Evolutionary conservation across 2,113 vertebrate species (phyloP).

Genomic region (Psephotus haematonotus): DNA sequence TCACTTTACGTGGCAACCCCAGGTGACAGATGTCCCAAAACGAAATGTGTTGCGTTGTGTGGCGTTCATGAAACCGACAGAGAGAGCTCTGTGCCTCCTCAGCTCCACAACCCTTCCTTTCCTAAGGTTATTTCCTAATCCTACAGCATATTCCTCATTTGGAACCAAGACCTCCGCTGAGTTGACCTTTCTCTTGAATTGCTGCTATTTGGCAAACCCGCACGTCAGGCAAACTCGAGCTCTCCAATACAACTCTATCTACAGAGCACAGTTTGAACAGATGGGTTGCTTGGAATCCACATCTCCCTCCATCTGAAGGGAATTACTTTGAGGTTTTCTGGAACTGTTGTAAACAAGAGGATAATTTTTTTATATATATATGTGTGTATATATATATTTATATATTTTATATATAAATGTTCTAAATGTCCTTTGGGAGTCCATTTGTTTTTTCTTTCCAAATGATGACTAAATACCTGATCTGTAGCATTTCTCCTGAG

Average conservation of each 20-base stretch:
- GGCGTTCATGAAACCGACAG: conserved; percentile 42
- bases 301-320: conserved; percentile 72
- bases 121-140: conserved; percentile 4
- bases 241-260: conserved; percentile 62
- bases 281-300: conserved; percentile 73
- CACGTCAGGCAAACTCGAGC: conserved; percentile 35
- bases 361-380: conserved; percentile 51
- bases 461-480: conserved; percentile 82
- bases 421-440: conserved; percentile 76
- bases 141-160: conserved; percentile 38
- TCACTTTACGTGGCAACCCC: conserved; percentile 75
- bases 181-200: background rate
- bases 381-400: conserved; percentile 56
- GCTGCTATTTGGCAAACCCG: conserved; percentile 33
- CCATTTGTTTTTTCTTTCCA: conserved; percentile 73
- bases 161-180: conserved; percentile 38
- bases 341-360: conserved; percentile 84
- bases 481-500: conserved; percentile 85
- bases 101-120: conserved; percentile 39
- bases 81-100: conserved; percentile 32
- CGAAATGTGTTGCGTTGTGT: conserved; percentile 60
- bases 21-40: conserved; percentile 50
- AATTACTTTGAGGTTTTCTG: conserved; percentile 76
- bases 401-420: conserved; percentile 69
- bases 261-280: conserved; percentile 67